Evolutionary conservation across 2,113 vertebrate genomes (phyloP), one percentile per base, ranked within the genome.

Genomic region (Nothobranchius furzeri): DNA sequence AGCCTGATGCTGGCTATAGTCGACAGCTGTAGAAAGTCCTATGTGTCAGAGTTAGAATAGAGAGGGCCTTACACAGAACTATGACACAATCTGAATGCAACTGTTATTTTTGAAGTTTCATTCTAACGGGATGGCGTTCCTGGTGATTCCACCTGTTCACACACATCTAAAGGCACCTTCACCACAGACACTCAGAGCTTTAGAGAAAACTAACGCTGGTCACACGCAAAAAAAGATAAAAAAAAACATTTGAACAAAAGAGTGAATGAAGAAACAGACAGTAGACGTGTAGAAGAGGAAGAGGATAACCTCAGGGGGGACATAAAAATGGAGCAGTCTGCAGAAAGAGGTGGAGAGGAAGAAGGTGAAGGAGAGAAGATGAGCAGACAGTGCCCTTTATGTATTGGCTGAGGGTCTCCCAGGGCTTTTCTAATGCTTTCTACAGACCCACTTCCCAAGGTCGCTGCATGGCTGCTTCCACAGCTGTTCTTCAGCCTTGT

Each of bases 401-500:
- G 85, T 87, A 87, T 88, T 71, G 78, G 83, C 79, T 84, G 74
- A 78, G 76, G 85, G 88, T 82, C 85, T 92, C 90, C 69, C 70
- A 78, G 80, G 88, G 88, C 86, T 71, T 84, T 70, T 83, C 73
- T 93, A 92, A 93, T 93, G 90, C 64, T 84, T 92, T 91, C 78
- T 68, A 73, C 91, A 93, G 91, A 89, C 87, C 65, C 69, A 68
- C 85, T 84, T 87, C 86, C 67, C 89, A 93, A 92, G 92, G 92
- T 90, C 82, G 83, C 70, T 60, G 55, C 78, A 85, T 76, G 83
- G 88, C 90, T 88, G 86, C 77, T 70, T 81, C 81, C 80, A 86
- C 92, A 92, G 92, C 90, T 93, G 92, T 87, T 93, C 17, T 92
- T 88, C 67, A 52, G 64, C 81, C 62, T 85, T 60, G 36, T 73